Evolutionary conservation across 2,888 invertebrate genomes (phyloP), one percentile per base, ranked within the genome.

Genomic region (Ectemnius lituratus): DNA sequence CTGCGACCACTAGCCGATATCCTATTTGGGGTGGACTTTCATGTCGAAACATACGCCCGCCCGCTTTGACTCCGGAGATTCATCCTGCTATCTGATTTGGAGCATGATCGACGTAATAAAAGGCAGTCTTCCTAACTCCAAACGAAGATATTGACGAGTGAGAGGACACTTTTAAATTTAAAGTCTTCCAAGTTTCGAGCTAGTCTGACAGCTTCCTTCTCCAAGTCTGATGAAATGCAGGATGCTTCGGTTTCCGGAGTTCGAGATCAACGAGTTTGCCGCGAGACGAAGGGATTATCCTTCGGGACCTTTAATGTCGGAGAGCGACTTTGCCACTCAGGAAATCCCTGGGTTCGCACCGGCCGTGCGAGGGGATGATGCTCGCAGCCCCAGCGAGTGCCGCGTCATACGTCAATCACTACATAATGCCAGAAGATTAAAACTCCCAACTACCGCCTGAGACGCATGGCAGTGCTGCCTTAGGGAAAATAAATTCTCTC

Each of bases 381-480:
- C 67, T 68, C 59, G 71, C 62, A 75, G 75, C 71, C 62, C 49
- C 23, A 60, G 58, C 67, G 75, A 37, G 61, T 67, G 75, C 69
- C 70, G 75, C 77, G 82, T 83, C 81, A 83, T 80, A 81, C 85
- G 87, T 87, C 87, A 88, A 88, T 87, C 88, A 88, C 76, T 73
- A 75, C 65, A 79, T 86, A 87, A 87, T 85, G 78, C 84, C 84
- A 64, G 67, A 67, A 85, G 85, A 88, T 88, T 88, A 88, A 86
- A 88, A 86, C 76, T 79, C 76, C 81, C 45, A 23, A 20, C n/a
- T 52, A 6, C 47, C 49, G 58, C 61, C 65, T 64, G 65, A 23
- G 58, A 61, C 66, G 46, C 67, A 37, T 52, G n/a, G 52, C 58
- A 27, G 14, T 58, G 23, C 58, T 58, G 20, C 20, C 58, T 20